A percentile compares a stretch with the other conserved stretches of the same genome.
Evolutionary conservation across 2,113 vertebrate species (phyloP).

Genomic region (Microcebus tavaratra): DNA sequence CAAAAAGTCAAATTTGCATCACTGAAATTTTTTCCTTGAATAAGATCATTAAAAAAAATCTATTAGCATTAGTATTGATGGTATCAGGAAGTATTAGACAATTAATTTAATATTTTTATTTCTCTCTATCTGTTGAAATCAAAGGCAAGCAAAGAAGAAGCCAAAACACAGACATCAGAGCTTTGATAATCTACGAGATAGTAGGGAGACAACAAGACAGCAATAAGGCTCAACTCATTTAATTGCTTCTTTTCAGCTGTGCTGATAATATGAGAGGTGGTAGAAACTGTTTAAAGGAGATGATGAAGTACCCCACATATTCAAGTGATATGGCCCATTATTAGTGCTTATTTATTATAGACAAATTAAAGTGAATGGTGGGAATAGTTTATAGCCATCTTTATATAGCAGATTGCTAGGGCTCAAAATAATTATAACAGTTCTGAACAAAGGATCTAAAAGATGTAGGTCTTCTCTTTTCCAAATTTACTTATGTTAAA

Average conservation of each 20-base stretch:
- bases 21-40: background rate
- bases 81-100: background rate
- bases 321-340: background rate
- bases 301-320: background rate
- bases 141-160: background rate
- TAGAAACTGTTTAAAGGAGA: constrained; percentile 20
- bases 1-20: background rate
- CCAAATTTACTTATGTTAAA: no score
- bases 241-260: constrained; percentile 6
- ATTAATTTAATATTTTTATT: background rate
- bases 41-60: background rate
- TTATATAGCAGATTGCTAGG: background rate
- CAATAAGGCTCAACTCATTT: background rate
- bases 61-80: background rate
- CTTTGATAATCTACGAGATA: background rate
- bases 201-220: background rate
- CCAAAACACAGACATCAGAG: background rate
- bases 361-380: background rate
- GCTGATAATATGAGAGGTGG: background rate
- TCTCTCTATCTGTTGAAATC: background rate
- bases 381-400: background rate
- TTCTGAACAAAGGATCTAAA: background rate
- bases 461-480: background rate
- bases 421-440: background rate
- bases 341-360: background rate